A percentile compares a stretch with the other conserved stretches of the same genome.
Conservation (phyloP, 2,797 vertebrate genomes). For the Parauchenoglanis punctatus region DNA sequence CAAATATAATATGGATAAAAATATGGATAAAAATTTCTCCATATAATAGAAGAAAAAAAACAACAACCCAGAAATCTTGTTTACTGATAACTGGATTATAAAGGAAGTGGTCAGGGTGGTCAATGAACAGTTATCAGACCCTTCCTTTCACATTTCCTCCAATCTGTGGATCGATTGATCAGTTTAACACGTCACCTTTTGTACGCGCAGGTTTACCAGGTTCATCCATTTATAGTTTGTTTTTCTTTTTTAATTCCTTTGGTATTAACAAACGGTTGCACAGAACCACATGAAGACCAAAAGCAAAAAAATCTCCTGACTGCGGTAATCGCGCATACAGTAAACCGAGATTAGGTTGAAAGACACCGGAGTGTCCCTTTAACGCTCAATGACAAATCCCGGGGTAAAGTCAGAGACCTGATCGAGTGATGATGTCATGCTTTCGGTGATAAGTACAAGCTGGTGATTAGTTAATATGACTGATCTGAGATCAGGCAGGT, state of each 20-base stretch:
- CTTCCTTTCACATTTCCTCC: background rate
- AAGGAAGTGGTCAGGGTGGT: background rate
- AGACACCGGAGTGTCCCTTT: background rate
- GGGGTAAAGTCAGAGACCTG: background rate
- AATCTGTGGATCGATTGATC: background rate
- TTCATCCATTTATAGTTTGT: background rate
- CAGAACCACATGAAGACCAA: too few species aligned
- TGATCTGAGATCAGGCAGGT: constrained; percentile 38
- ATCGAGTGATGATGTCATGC: background rate
- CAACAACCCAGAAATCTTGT: too few species aligned
- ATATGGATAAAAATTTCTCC: background rate
- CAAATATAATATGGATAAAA: too few species aligned
- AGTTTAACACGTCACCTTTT: background rate
- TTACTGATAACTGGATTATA: background rate
- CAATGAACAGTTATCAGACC: background rate
- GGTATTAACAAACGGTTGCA: too few species aligned
- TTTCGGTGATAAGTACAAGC: background rate
- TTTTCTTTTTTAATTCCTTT: background rate
- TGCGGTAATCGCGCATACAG: background rate
- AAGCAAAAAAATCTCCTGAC: background rate
- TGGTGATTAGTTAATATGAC: background rate
- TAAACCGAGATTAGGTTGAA: background rate
- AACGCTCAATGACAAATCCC: background rate
- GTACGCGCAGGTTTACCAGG: background rate
- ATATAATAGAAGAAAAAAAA: background rate